A percentile compares a stretch with the other conserved stretches of the same genome.
Conservation (phyloP, 2,797 vertebrate genomes). For the Microctenopoma steveboyesi region DNA sequence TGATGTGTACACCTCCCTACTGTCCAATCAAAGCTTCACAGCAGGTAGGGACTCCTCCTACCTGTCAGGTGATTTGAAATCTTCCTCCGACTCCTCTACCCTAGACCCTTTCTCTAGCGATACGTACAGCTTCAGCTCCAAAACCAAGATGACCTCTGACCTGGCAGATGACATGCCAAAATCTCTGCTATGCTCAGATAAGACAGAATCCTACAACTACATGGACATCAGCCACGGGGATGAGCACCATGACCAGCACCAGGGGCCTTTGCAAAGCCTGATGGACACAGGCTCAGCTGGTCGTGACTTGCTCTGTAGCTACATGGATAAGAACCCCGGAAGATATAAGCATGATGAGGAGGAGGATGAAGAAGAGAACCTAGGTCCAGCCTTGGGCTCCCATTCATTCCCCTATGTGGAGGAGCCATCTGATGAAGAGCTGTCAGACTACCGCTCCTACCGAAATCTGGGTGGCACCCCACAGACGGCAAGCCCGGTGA, state of each 20-base stretch:
- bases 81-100: constrained; percentile 66
- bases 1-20: constrained; percentile 93
- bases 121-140: constrained; percentile 87
- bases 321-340: constrained; percentile 78
- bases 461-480: constrained; percentile 80
- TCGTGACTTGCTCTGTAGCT: constrained; percentile 71
- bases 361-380: constrained; percentile 78
- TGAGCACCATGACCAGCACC: constrained; percentile 76
- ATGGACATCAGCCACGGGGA: constrained; percentile 94
- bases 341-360: constrained; percentile 67
- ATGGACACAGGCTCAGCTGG: constrained; percentile 71
- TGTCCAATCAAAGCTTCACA: constrained; percentile 86
- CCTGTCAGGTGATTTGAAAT: constrained; percentile 86
- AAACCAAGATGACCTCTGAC: constrained; percentile 90
- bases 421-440: constrained; percentile 85
- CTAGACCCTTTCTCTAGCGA: constrained; percentile 86
- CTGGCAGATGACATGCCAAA: constrained; percentile 85
- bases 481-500: constrained; percentile 85
- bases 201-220: constrained; percentile 93
- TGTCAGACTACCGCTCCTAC: constrained; percentile 83
- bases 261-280: constrained; percentile 66
- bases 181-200: constrained; percentile 87
- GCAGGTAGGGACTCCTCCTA: constrained; percentile 85
- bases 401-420: constrained; percentile 87
- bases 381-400: constrained; percentile 84